Evolutionary conservation across 2,888 invertebrate genomes (phyloP).

Genomic region (Leptogaster cylindrica): DNA sequence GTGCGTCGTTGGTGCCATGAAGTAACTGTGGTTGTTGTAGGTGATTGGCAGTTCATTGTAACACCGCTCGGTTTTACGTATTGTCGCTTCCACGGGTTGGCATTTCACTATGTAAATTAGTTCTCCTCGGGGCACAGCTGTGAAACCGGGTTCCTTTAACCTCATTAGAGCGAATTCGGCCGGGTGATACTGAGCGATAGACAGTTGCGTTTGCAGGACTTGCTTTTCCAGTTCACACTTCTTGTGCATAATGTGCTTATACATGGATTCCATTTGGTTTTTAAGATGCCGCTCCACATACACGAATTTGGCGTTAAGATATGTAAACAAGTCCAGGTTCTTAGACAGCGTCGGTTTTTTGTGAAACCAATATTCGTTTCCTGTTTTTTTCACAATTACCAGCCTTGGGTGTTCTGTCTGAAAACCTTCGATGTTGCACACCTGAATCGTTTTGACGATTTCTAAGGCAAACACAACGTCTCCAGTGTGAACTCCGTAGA

Average conservation of each 20-base stretch:
- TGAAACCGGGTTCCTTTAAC: background rate
- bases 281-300: background rate
- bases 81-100: background rate
- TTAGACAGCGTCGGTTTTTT: background rate
- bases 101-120: background rate
- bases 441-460: background rate
- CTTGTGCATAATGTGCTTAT: background rate
- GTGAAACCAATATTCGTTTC: background rate
- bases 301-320: background rate
- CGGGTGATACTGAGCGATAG: background rate
- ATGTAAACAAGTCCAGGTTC: conserved; percentile 7
- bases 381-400: background rate
- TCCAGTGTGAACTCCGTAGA: background rate
- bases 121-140: background rate
- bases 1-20: background rate
- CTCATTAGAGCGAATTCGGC: conserved; percentile 1
- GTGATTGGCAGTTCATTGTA: background rate
- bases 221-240: conserved; percentile 1
- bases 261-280: background rate
- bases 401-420: background rate
- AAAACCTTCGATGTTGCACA: background rate
- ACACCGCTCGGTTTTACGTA: background rate
- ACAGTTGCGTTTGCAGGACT: background rate
- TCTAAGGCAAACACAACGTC: background rate
- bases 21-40: background rate